These are phyloP conservation scores for Macquaria australasica DNA, from an alignment of 2,113 vertebrate species.

Conservation along the genomic window DNA sequence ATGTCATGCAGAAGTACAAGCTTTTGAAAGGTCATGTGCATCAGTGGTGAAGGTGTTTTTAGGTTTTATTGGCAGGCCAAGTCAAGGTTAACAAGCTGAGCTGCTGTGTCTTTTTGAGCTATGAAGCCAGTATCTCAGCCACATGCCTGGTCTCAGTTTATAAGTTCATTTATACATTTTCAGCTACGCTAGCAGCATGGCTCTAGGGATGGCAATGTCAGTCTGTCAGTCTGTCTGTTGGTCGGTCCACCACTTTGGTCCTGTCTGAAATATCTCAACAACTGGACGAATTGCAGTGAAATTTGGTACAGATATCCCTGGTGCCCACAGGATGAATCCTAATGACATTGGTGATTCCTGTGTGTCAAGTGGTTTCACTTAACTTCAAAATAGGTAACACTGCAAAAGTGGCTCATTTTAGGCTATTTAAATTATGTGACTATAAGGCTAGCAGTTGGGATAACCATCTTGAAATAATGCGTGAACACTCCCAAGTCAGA, in stretches of 20 bases:
- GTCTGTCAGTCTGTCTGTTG: not conserved
- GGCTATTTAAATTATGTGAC: too few relatives aligned
- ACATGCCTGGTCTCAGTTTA: not conserved
- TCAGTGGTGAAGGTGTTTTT: slow-evolving; percentile 59
- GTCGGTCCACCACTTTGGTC: not conserved
- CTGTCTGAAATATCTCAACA: not conserved
- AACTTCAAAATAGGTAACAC: too few relatives aligned
- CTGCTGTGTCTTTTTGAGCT: slow-evolving; percentile 16
- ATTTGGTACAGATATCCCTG: not conserved
- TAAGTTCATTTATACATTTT: not conserved
- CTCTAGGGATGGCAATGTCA: not conserved
- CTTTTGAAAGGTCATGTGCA: slow-evolving; percentile 61
- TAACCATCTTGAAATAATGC: too few relatives aligned
- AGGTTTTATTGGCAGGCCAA: slow-evolving; percentile 60
- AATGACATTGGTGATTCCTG: not conserved
- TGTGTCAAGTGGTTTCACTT: too few relatives aligned
- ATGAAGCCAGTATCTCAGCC: not conserved
- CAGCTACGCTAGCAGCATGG: too few relatives aligned
- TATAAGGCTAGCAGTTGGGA: too few relatives aligned
- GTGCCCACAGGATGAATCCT: not conserved
- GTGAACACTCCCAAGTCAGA: not conserved
- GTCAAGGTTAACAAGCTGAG: slow-evolving; percentile 51
- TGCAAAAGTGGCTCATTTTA: not conserved
- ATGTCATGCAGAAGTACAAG: slow-evolving; percentile 47
- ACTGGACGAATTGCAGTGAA: not conserved